Evolutionary conservation across 2,113 vertebrate species (phyloP).

Genomic region (Corythornis cristatus): DNA sequence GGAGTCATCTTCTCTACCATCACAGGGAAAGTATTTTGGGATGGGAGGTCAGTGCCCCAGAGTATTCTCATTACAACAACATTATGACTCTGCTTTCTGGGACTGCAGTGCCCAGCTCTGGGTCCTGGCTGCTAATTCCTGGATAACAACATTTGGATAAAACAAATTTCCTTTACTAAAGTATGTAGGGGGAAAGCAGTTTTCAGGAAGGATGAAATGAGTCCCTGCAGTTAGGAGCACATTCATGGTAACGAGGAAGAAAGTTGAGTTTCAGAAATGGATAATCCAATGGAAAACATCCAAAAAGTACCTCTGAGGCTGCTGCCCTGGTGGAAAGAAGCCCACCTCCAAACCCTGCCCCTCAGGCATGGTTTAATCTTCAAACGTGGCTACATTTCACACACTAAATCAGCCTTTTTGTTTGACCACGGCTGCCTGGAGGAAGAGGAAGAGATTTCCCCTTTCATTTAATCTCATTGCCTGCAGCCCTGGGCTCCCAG

Average conservation of each 20-base stretch:
- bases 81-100: neutral
- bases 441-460: neutral
- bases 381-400: neutral
- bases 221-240: constrained; percentile 17
- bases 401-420: neutral
- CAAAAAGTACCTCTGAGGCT: neutral
- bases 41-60: constrained; percentile 62
- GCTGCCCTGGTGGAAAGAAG: neutral
- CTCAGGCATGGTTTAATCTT: neutral
- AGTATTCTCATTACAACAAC: constrained; percentile 52
- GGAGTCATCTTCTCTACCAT: constrained; percentile 52
- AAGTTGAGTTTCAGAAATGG: constrained; percentile 3
- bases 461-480: neutral
- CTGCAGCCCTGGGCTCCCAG: accelerated
- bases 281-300: neutral
- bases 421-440: neutral
- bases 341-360: neutral
- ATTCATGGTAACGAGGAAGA: neutral
- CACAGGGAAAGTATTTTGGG: constrained; percentile 55
- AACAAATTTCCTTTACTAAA: constrained; percentile 54
- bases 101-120: neutral
- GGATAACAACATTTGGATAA: neutral
- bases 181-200: neutral
- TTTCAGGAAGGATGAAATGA: neutral
- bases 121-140: neutral